These are phyloP conservation scores for Darwinula stevensoni DNA, from an alignment of 2,888 invertebrate species.

Conservation along the genomic window DNA sequence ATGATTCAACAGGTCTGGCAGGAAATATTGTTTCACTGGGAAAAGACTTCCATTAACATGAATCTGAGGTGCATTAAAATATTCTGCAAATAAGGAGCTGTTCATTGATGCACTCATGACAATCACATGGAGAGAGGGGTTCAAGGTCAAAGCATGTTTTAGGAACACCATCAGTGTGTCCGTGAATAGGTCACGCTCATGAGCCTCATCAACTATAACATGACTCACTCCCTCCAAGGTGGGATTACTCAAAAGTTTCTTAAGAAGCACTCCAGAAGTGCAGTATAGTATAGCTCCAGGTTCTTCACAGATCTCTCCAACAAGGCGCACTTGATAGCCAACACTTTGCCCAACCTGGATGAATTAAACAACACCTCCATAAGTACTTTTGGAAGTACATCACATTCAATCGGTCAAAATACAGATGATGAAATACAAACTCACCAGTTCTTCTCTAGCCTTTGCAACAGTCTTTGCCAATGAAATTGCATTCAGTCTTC, in stretches of 20 bases:
- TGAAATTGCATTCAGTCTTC: conserved; percentile 34
- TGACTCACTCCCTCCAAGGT: conserved; percentile 23
- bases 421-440: neutral
- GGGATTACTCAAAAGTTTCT: neutral
- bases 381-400: neutral
- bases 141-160: conserved; percentile 23
- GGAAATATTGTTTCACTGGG: neutral
- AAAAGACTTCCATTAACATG: neutral
- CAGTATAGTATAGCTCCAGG: conserved; percentile 32
- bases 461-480: conserved; percentile 30
- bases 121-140: conserved; percentile 26
- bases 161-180: conserved; percentile 29
- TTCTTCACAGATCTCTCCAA: conserved; percentile 13
- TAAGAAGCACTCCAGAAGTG: conserved; percentile 30
- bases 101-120: conserved; percentile 45
- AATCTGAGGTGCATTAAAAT: conserved; percentile 16
- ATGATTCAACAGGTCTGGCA: neutral
- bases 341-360: conserved; percentile 27
- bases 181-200: conserved; percentile 35
- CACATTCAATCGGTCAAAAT: neutral
- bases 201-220: conserved; percentile 39
- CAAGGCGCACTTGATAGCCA: conserved; percentile 28
- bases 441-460: conserved; percentile 28
- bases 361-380: conserved; percentile 3
- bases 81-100: conserved; percentile 26